Evolutionary conservation across 2,113 vertebrate species (phyloP).

Genomic region (Gymnogyps californianus): DNA sequence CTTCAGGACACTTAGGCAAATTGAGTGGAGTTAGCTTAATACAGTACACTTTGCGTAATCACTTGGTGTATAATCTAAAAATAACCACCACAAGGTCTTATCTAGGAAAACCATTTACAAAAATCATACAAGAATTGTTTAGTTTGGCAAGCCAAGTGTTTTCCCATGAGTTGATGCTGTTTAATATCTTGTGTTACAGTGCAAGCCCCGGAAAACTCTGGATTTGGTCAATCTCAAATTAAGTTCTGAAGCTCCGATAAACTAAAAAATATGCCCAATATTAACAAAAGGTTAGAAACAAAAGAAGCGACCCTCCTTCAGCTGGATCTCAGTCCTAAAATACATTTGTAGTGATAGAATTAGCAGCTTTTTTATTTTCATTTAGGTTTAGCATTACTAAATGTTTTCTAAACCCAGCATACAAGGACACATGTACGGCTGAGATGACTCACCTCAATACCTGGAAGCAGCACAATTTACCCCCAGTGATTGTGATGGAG

Average conservation of each 20-base stretch:
- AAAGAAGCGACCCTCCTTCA: background rate
- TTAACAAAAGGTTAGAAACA: background rate
- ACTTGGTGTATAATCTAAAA: background rate
- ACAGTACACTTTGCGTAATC: background rate
- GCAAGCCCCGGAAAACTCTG: background rate
- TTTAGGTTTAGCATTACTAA: conserved; percentile 5
- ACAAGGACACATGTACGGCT: background rate
- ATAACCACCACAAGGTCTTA: background rate
- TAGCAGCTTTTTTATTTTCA: conserved; percentile 17
- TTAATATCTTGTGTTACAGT: background rate
- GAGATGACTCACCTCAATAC: conserved; percentile 11
- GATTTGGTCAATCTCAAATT: background rate
- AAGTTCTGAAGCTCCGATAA: background rate
- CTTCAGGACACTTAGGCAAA: background rate
- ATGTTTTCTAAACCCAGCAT: conserved; percentile 3
- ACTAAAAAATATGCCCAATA: background rate
- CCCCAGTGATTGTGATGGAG: background rate
- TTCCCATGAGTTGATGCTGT: background rate
- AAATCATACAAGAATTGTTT: background rate
- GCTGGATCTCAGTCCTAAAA: background rate
- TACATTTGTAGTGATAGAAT: conserved; percentile 33
- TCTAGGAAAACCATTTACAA: background rate
- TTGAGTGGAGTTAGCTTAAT: background rate
- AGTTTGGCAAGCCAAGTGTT: background rate
- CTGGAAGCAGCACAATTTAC: conserved; percentile 21